These are phyloP conservation scores for Anthophora plumipes DNA, from an alignment of 2,888 invertebrate genomes.

Conservation along the genomic window DNA sequence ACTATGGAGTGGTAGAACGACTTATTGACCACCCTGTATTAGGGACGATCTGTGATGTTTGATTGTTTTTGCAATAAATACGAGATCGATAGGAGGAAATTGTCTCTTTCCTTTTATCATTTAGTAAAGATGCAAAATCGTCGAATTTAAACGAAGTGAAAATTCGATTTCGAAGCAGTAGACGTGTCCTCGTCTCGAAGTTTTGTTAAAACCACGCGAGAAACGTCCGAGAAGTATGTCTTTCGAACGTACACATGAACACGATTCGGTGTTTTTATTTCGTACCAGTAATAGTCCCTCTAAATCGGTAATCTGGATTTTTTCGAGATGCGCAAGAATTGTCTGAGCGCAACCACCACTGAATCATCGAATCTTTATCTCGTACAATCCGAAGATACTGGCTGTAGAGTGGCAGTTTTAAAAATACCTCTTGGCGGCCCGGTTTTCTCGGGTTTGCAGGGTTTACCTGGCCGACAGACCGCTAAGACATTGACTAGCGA, in stretches of 20 bases:
- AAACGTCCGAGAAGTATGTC: background rate
- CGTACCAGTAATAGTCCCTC: background rate
- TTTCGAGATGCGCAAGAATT: background rate
- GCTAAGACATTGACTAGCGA: slow-evolving; percentile 54
- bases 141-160: no score
- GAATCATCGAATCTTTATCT: slow-evolving; percentile 57
- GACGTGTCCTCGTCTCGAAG: no score
- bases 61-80: no score
- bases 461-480: slow-evolving; percentile 71
- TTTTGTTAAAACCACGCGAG: background rate
- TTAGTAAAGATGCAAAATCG: no score
- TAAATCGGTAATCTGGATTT: background rate
- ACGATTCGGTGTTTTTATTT: background rate
- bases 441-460: slow-evolving; percentile 65
- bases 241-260: background rate
- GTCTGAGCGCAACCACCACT: slow-evolving; percentile 14
- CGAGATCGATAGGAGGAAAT: no score
- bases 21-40: no score
- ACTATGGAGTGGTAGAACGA: no score
- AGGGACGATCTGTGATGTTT: no score
- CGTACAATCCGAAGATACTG: slow-evolving; percentile 48
- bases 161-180: no score
- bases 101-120: no score
- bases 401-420: slow-evolving; percentile 64
- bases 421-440: slow-evolving; percentile 75